Evolutionary conservation across 2,888 invertebrate species (phyloP).

Genomic region (Lumbricus terrestris): DNA sequence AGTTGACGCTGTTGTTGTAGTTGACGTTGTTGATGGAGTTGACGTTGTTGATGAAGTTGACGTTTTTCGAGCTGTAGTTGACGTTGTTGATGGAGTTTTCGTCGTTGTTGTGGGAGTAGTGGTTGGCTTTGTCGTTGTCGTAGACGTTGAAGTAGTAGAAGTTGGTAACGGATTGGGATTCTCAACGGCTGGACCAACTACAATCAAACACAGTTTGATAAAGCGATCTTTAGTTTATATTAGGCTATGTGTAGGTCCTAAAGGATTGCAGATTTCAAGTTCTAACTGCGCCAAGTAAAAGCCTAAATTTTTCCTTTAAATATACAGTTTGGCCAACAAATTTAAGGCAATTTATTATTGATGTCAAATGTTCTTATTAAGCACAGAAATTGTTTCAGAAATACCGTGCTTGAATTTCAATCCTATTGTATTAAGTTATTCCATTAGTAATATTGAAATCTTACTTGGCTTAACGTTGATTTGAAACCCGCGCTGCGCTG

Average conservation of each 20-base stretch:
- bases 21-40: neutral
- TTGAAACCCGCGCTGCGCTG: slow-evolving; percentile 18
- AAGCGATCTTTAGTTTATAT: neutral
- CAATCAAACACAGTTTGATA: neutral
- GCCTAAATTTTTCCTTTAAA: no score
- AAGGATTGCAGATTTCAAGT: neutral
- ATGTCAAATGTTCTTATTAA: no score
- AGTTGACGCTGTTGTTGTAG: slow-evolving; percentile 12
- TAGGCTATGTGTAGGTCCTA: no score
- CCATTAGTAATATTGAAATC: no score
- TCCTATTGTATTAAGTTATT: no score
- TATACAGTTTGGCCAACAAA: no score
- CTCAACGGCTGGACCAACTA: neutral
- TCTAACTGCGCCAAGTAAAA: neutral
- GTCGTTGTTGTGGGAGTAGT: neutral
- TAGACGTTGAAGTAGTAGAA: slow-evolving; percentile 10
- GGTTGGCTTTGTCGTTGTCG: neutral
- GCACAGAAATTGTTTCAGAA: no score
- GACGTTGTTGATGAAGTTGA: slow-evolving; percentile 20
- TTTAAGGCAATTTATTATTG: no score
- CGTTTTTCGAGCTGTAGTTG: slow-evolving; percentile 21
- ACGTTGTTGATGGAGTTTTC: neutral
- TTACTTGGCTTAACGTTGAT: neutral
- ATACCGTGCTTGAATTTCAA: no score
- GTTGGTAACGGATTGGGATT: neutral